Conservation (phyloP, 2,797 vertebrate species). For the Octomys mimax region DNA sequence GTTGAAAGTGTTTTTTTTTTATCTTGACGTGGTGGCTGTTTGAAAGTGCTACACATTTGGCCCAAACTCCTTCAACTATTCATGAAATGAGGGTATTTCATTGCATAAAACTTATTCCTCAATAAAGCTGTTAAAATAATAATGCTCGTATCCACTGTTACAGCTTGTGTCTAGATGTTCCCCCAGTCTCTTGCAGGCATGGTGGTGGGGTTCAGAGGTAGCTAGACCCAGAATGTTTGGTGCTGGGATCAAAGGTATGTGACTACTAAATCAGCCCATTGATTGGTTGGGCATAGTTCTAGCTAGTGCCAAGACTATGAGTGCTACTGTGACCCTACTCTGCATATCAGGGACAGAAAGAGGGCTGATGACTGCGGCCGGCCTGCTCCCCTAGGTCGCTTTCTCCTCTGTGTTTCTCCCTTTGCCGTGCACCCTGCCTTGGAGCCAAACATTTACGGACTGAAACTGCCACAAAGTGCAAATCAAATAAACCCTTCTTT, state of each 20-base stretch:
- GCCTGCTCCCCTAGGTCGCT: not conserved
- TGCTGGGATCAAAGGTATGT: not conserved
- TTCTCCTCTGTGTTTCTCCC: not conserved
- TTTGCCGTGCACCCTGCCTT: not conserved
- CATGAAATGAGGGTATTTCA: not conserved
- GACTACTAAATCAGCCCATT: not conserved
- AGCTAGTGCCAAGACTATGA: not conserved
- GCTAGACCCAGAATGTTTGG: not conserved
- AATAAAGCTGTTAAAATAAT: not conserved
- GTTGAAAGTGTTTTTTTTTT: not conserved
- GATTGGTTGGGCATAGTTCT: not conserved
- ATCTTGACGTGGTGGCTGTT: not conserved
- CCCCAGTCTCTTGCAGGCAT: not conserved
- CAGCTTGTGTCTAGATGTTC: not conserved
- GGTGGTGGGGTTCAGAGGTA: not conserved
- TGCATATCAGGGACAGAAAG: not conserved
- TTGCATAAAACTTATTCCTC: not conserved
- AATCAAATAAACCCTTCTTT: not conserved
- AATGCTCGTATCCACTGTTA: not conserved
- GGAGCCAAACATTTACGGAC: not conserved
- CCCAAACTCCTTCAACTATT: not conserved
- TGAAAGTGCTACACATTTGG: not conserved
- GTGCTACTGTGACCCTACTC: not conserved
- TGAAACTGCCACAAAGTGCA: not conserved
- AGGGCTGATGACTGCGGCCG: not conserved